phyloP scores from a whole-genome alignment of 64 coral and sea anemone genomes.

The Astreopora myriophthalma region DNA sequence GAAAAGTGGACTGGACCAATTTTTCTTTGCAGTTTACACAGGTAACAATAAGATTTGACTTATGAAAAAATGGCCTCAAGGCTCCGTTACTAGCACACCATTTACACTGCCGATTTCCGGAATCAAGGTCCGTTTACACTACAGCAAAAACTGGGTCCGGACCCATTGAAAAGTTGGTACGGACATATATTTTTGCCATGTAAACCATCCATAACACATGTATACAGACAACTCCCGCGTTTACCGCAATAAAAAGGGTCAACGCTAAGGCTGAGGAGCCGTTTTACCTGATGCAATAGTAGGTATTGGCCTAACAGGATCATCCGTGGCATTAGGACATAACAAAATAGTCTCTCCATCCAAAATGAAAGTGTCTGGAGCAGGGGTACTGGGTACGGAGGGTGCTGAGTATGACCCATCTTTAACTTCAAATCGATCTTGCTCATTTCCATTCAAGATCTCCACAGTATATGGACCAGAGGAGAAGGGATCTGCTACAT shows the following conservation, averaged over 20 bases:
- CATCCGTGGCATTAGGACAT: conserved; percentile 73
- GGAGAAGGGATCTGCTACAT: conserved; percentile 77
- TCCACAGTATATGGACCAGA: conserved; percentile 82
- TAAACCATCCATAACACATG: neutral
- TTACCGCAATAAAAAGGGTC: neutral
- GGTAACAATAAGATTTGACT: too few species aligned
- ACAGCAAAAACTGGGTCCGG: too few species aligned
- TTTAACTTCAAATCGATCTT: conserved; percentile 74
- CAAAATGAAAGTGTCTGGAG: conserved; percentile 62
- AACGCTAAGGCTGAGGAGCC: neutral
- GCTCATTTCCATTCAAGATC: conserved; percentile 77
- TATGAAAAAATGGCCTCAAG: too few species aligned
- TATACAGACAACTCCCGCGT: neutral
- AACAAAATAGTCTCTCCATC: conserved; percentile 83
- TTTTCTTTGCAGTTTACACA: too few species aligned
- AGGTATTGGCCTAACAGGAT: conserved; percentile 68
- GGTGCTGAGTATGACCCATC: conserved; percentile 57
- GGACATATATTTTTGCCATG: too few species aligned
- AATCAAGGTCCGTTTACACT: too few species aligned
- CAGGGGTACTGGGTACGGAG: conserved; percentile 37
- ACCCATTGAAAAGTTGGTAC: too few species aligned
- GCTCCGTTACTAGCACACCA: too few species aligned
- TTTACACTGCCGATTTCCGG: too few species aligned
- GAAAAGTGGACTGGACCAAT: too few species aligned
- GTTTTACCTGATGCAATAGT: conserved; percentile 66